Evolutionary conservation across 2,888 invertebrate genomes (phyloP).

Genomic region (Chydorus sphaericus): DNA sequence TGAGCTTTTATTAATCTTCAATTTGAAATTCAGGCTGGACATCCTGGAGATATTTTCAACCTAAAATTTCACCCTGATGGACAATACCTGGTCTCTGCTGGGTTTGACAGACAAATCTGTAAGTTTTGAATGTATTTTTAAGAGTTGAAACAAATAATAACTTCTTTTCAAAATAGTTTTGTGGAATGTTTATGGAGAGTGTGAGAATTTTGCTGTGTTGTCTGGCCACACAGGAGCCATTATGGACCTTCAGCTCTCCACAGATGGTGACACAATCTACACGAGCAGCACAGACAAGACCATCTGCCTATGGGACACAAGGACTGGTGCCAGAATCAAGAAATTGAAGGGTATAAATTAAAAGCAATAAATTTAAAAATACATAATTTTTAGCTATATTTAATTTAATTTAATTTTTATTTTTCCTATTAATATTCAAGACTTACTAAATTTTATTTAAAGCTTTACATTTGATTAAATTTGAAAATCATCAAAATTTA

Average conservation of each 20-base stretch:
- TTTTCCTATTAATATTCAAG: too few species aligned
- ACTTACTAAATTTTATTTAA: constrained; percentile 57
- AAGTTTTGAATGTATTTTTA: constrained; percentile 31
- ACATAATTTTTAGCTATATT: too few species aligned
- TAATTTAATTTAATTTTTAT: too few species aligned
- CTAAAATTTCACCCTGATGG: constrained; percentile 94
- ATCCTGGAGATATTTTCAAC: constrained; percentile 89
- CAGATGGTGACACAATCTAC: constrained; percentile 60
- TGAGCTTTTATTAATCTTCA: too few species aligned
- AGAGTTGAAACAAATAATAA: constrained; percentile 14
- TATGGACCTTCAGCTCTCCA: constrained; percentile 78
- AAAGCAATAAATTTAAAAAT: background rate
- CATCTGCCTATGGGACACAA: constrained; percentile 87
- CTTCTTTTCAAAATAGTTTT: constrained; percentile 34
- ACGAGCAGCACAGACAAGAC: constrained; percentile 91
- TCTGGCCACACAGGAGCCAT: constrained; percentile 89
- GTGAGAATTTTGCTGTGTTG: constrained; percentile 89
- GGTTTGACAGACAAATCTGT: constrained; percentile 92
- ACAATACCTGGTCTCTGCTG: constrained; percentile 79
- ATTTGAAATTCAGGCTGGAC: too few species aligned
- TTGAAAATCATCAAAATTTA: background rate
- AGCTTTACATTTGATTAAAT: constrained; percentile 26
- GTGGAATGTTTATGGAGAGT: constrained; percentile 96
- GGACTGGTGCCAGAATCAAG: constrained; percentile 71
- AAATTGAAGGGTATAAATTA: constrained; percentile 71